Base-by-base conservation (phyloP, 2,888 invertebrate genomes). In the Tinea semifulvella region DNA sequence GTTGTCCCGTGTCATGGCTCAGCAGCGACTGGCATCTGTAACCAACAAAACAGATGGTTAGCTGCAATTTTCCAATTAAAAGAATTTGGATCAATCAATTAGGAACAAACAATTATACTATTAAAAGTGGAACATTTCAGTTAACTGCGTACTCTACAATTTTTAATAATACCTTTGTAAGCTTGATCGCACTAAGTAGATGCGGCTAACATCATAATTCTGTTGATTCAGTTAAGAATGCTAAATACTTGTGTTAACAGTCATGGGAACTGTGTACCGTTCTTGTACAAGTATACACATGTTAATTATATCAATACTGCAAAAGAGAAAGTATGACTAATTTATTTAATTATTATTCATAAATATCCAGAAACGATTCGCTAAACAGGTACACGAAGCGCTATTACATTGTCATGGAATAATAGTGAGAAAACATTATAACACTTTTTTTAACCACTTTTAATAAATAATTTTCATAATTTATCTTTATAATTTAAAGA, bases 21-120 rank as follows among this genome's bases (percentile, higher is more conserved):
- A 55, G 55, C 47, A 64, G 62, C 47, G 55, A 87, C 63, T 69
- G 65, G 61, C 68, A 77, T 79, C 80, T 80, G 77, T 44, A 76
- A 80, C 54, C 45, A 39, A 40, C 60, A 54, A 56, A 55, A 48
- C 51, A 50, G 43, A 46, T 49, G 52, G 56, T 57, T 56, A 51
- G 50, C 48, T 51, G 50, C 65, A 63, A 67, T 71, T 68, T 62
- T 61, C 57, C 60, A 46, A 66, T 70, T 65, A 54, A 59, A 57
- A 22, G 11, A 38, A 11, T 17, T 38, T 38, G 19, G 38, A 17
- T 38, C 11, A 38, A 17, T 18, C 13, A 22, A 7, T 8, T 31
- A 14, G 13, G 2, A 31, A 31, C 31, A 11, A 7, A 31, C 31
- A 31, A 31, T 31, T 31, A 31, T 31, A 31, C 13, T 14, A 31